These are phyloP conservation scores for Plectrocnemia conspersa DNA, from an alignment of 1,140 invertebrate genomes.

Conservation along the genomic window DNA sequence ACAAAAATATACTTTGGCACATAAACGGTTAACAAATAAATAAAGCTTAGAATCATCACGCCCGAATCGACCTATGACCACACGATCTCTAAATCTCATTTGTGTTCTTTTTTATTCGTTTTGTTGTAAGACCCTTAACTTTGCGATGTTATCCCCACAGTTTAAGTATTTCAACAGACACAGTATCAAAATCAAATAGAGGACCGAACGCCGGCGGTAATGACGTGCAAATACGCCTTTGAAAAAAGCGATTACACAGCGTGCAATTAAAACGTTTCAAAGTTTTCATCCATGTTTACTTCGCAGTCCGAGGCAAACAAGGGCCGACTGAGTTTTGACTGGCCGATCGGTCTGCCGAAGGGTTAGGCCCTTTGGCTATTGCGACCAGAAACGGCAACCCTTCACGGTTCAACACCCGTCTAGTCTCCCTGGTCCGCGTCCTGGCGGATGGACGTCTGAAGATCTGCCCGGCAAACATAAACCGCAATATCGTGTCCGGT, in stretches of 20 bases:
- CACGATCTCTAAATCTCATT: too few relatives aligned
- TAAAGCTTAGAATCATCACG: too few relatives aligned
- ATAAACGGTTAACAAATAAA: too few relatives aligned
- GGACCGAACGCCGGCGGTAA: background rate
- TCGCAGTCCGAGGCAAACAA: background rate
- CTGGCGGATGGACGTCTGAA: background rate
- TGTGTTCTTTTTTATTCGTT: too few relatives aligned
- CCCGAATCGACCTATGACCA: too few relatives aligned
- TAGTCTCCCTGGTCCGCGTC: background rate
- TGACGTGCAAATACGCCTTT: background rate
- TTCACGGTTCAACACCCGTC: conserved; percentile 2
- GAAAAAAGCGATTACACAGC: too few relatives aligned
- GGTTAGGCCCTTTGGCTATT: background rate
- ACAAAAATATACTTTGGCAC: too few relatives aligned
- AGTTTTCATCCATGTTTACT: too few relatives aligned
- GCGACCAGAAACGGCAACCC: background rate
- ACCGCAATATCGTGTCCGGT: too few relatives aligned
- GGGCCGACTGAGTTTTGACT: conserved; percentile 1
- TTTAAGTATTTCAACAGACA: background rate
- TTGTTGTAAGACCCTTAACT: too few relatives aligned
- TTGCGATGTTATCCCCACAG: too few relatives aligned
- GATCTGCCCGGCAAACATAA: background rate
- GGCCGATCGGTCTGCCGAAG: conserved; percentile 3
- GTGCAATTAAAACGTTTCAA: too few relatives aligned
- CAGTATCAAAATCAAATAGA: background rate